Conservation (phyloP, 2,888 invertebrate genomes). For the Spilarctia lutea region DNA sequence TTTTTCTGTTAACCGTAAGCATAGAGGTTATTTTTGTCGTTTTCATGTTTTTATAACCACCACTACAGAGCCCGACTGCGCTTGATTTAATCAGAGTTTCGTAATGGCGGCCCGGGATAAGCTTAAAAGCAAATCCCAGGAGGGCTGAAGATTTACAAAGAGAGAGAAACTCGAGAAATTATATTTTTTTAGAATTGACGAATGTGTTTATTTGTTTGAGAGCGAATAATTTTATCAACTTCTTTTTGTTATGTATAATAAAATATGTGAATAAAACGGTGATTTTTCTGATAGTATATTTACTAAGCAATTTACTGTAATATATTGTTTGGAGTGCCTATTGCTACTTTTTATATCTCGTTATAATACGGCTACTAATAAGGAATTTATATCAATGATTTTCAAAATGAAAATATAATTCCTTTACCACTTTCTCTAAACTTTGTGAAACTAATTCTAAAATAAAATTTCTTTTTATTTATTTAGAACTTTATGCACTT, state of each 20-base stretch:
- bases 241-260: neutral
- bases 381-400: neutral
- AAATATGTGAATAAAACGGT: neutral
- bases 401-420: neutral
- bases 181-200: neutral
- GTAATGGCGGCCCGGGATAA: neutral
- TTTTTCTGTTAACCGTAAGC: neutral
- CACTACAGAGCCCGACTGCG: neutral
- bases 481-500: no score
- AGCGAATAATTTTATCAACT: neutral
- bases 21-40: neutral
- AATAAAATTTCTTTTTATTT: neutral
- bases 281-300: neutral
- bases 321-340: no score
- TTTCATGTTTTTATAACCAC: neutral
- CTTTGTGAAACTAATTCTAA: neutral
- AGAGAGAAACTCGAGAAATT: neutral
- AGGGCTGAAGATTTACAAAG: neutral
- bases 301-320: neutral
- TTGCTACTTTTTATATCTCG: no score
- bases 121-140: neutral
- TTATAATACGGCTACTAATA: no score
- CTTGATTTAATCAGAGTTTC: neutral
- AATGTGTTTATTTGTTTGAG: slow-evolving; percentile 1
- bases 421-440: neutral